Conservation (phyloP, 2,113 vertebrate genomes). For the Pterocles orientalis region DNA sequence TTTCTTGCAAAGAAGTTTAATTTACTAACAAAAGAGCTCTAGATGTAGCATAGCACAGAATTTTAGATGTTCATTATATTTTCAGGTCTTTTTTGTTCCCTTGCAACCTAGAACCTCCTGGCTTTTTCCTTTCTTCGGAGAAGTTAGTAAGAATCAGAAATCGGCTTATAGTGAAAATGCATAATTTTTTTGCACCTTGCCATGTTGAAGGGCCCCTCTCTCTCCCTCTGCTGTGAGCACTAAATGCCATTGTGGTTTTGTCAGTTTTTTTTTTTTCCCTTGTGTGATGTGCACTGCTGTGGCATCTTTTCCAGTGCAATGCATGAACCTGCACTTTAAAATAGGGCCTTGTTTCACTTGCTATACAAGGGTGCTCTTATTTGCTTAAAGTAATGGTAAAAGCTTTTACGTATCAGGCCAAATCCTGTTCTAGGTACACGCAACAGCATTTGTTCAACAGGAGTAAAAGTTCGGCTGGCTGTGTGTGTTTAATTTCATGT, state of each 20-base stretch:
- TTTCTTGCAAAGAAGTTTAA: background rate
- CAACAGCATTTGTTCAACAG: too few species aligned
- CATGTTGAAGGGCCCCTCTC: background rate
- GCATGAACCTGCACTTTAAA: background rate
- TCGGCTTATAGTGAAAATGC: background rate
- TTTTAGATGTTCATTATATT: background rate
- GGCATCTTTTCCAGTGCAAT: background rate
- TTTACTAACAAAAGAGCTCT: background rate
- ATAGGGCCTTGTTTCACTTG: background rate
- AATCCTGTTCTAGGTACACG: rapidly evolving
- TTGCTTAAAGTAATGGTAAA: background rate
- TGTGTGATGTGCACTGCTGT: rapidly evolving
- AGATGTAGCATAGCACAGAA: background rate
- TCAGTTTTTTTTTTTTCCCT: rapidly evolving
- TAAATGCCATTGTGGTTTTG: background rate
- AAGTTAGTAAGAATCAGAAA: background rate
- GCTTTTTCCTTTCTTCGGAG: background rate
- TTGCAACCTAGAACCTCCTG: too few species aligned
- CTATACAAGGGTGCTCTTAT: background rate
- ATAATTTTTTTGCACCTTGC: background rate
- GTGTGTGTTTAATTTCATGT: rapidly evolving
- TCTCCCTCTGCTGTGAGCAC: background rate
- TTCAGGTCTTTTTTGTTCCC: background rate
- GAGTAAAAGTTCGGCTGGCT: background rate
- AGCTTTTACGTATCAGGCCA: background rate